Conservation (phyloP, 1,140 invertebrate species). For the Limonius californicus region DNA sequence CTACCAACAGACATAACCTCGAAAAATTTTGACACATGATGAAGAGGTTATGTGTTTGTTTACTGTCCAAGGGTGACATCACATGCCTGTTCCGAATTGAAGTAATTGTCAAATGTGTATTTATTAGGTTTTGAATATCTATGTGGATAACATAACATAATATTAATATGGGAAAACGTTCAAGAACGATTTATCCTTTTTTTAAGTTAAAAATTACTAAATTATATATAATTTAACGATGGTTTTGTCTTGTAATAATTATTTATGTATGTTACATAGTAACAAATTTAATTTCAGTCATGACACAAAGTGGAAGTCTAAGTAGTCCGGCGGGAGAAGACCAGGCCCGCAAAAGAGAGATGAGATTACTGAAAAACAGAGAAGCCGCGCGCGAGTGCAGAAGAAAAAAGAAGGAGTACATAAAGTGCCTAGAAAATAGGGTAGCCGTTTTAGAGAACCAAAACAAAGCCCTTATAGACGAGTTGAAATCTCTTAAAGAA, state of each 20-base stretch:
- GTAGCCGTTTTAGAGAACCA: constrained; percentile 99
- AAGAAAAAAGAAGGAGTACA: constrained; percentile 99
- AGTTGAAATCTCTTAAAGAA: constrained; percentile 97
- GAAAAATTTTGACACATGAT: too few species aligned
- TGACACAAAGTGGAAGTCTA: constrained; percentile 48
- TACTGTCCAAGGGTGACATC: too few species aligned
- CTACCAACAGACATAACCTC: too few species aligned
- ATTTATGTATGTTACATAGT: constrained; percentile 13
- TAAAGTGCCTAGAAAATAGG: constrained; percentile 99
- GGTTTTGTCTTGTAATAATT: background rate
- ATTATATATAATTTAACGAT: background rate
- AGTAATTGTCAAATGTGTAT: too few species aligned
- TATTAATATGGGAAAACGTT: too few species aligned
- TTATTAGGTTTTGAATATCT: too few species aligned
- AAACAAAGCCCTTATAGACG: constrained; percentile 99
- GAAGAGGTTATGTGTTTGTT: too few species aligned
- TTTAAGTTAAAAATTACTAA: too few species aligned
- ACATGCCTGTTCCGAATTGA: too few species aligned
- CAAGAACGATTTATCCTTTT: too few species aligned
- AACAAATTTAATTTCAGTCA: constrained; percentile 45
- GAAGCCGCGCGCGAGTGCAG: constrained; percentile 98
- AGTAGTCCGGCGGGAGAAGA: constrained; percentile 58
- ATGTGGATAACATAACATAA: too few species aligned
- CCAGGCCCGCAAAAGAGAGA: constrained; percentile 88
- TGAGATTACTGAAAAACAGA: constrained; percentile 93